Percentiles rank a stretch among this genome's conserved stretches.
Evolutionary conservation across 92 coral and sea anemone genomes (phyloP).

Genomic region (Isaurus tuberculatus): DNA sequence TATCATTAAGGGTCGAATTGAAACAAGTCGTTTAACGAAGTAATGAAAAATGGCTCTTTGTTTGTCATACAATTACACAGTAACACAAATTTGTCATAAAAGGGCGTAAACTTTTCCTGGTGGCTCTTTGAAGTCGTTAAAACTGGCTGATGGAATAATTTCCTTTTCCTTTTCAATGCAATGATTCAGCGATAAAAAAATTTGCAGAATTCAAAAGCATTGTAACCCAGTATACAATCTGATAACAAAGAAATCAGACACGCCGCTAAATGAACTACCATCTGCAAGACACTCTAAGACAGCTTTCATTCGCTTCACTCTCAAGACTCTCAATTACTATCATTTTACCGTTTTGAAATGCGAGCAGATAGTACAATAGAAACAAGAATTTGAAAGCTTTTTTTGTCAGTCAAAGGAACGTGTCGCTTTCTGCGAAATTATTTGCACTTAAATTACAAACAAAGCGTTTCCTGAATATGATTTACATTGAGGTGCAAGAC

Average conservation of each 20-base stretch:
- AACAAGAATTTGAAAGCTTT: background rate
- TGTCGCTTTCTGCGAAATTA: background rate
- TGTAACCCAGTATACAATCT: constrained; percentile 22
- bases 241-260: constrained; percentile 25
- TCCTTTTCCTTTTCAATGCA: background rate
- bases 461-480: background rate
- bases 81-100: background rate
- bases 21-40: background rate
- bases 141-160: background rate
- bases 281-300: constrained; percentile 10
- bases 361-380: constrained; percentile 9
- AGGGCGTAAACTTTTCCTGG: background rate
- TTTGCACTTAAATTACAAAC: constrained; percentile 4
- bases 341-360: background rate
- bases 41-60: background rate
- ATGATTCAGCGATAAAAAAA: constrained; percentile 20
- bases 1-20: constrained; percentile 16
- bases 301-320: constrained; percentile 22
- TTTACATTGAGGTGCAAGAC: background rate
- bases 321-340: background rate
- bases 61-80: background rate
- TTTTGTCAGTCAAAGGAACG: background rate
- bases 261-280: constrained; percentile 37
- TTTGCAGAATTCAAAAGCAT: constrained; percentile 21
- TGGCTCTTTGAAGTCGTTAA: background rate